Conservation (phyloP, 64 coral and sea anemone species). For the Hydrozoanthus tunicans region DNA sequence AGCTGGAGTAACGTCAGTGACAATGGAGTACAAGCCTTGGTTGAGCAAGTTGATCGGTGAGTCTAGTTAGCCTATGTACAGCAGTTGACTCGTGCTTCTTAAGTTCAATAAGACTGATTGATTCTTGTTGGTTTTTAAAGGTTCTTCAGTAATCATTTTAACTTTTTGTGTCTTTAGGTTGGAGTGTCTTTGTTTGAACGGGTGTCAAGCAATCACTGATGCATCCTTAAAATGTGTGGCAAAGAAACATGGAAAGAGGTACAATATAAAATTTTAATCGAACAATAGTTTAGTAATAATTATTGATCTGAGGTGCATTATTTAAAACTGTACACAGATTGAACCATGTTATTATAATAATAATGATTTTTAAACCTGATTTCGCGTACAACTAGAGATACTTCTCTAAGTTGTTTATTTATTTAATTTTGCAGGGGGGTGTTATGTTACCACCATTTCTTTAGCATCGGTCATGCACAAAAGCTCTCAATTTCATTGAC, state of each 20-base stretch:
- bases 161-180: slow-evolving; percentile 53
- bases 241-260: slow-evolving; percentile 88
- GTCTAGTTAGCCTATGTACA: neutral
- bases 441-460: no score
- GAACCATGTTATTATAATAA: no score
- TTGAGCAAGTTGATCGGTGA: slow-evolving; percentile 84
- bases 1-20: slow-evolving; percentile 99
- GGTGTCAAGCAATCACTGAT: slow-evolving; percentile 93
- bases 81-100: neutral
- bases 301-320: no score
- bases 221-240: slow-evolving; percentile 76
- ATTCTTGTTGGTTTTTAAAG: neutral
- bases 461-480: no score
- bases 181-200: slow-evolving; percentile 96
- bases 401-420: no score
- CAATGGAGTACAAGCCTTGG: slow-evolving; percentile 88
- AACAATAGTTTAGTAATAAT: neutral
- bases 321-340: no score
- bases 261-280: neutral
- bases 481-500: no score
- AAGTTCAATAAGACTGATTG: neutral
- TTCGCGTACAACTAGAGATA: no score
- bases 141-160: neutral
- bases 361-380: no score
- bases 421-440: no score